A percentile compares a stretch with the other conserved stretches of the same genome.
Conservation (phyloP, 2,797 vertebrate genomes). For the Cyclopterus lumpus region DNA sequence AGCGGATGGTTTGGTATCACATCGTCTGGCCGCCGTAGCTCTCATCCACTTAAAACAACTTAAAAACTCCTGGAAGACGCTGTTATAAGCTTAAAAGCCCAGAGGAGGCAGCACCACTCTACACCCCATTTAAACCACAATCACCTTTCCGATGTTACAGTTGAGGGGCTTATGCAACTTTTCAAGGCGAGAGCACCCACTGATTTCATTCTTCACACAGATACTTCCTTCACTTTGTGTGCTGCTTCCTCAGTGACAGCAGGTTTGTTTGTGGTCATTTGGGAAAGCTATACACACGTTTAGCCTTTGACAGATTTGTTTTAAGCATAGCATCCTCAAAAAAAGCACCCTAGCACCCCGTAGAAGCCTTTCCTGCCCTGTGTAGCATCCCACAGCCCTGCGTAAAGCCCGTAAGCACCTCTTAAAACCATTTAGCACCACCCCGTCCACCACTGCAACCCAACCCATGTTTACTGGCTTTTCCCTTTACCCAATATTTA, state of each 20-base stretch:
- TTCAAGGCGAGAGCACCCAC: neutral
- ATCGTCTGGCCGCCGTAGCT: neutral
- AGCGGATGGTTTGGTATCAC: neutral
- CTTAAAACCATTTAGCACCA: conserved; percentile 17
- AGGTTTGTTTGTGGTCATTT: neutral
- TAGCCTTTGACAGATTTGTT: neutral
- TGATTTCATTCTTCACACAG: neutral
- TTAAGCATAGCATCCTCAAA: neutral
- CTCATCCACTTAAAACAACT: neutral
- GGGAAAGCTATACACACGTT: neutral
- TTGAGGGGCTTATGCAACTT: neutral
- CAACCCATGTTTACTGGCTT: conserved; percentile 31
- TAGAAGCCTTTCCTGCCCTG: neutral
- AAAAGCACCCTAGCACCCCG: neutral
- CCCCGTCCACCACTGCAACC: neutral
- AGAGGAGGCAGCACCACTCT: neutral
- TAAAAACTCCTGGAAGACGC: neutral
- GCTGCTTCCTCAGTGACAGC: neutral
- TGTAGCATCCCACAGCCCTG: neutral
- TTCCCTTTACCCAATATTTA: conserved; percentile 28
- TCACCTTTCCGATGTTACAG: neutral
- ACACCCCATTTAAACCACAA: neutral
- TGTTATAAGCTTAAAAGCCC: neutral
- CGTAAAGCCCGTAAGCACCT: conserved; percentile 13
- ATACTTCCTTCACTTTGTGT: neutral